These are phyloP conservation scores for Aelia acuminata DNA, from an alignment of 2,888 invertebrate species.

Conservation along the genomic window DNA sequence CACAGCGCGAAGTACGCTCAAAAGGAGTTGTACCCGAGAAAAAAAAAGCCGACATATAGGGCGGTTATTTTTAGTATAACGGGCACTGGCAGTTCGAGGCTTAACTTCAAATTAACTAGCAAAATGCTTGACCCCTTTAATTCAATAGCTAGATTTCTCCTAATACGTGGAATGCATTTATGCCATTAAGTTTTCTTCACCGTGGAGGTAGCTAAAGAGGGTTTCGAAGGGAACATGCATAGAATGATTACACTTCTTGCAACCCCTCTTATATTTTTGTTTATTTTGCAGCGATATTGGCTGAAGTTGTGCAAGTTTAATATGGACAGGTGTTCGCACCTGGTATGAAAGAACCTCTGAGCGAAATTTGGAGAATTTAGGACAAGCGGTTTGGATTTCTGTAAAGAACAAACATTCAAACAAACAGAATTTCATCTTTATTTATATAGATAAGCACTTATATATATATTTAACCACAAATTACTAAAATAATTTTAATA, in stretches of 20 bases:
- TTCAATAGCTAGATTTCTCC: background rate
- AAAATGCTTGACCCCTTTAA: background rate
- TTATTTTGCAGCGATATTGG: too few species aligned
- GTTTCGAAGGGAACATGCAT: background rate
- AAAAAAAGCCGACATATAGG: background rate
- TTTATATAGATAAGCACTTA: too few species aligned
- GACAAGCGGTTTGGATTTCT: too few species aligned
- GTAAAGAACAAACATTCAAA: too few species aligned
- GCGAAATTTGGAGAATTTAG: too few species aligned
- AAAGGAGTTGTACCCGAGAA: background rate
- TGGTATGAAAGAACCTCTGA: too few species aligned
- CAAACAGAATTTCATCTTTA: too few species aligned
- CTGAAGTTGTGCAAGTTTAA: too few species aligned
- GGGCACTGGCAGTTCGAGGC: background rate
- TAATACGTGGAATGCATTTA: background rate
- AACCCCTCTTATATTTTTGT: too few species aligned
- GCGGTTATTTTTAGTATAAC: background rate
- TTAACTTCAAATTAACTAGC: background rate
- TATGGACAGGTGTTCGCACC: too few species aligned
- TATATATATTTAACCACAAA: too few species aligned
- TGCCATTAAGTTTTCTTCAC: background rate
- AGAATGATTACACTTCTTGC: background rate
- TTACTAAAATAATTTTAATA: too few species aligned
- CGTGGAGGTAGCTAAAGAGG: background rate
- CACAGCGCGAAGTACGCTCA: background rate